These are phyloP conservation scores for Dryobotodes eremita DNA, from an alignment of 2,888 invertebrate species.

Conservation along the genomic window DNA sequence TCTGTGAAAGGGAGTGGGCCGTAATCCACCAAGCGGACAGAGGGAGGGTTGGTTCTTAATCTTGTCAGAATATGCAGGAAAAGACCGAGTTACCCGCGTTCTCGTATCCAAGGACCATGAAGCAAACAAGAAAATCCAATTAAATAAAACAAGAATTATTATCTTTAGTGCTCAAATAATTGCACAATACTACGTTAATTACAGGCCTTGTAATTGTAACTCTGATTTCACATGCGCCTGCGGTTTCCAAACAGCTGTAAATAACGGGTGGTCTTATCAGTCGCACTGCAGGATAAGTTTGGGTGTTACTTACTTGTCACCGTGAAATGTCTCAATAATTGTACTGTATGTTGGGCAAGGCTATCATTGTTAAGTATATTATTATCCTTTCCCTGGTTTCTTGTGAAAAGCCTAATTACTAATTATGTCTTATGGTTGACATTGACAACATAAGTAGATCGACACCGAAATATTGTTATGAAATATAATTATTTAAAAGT, in stretches of 20 bases:
- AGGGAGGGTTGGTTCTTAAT: no score
- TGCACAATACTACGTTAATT: conserved; percentile 49
- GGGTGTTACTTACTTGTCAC: conserved; percentile 18
- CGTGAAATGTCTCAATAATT: conserved; percentile 25
- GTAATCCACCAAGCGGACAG: neutral
- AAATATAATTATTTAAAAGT: neutral
- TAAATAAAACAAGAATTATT: conserved; percentile 37
- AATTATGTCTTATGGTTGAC: neutral
- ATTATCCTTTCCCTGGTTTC: neutral
- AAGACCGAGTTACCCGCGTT: neutral
- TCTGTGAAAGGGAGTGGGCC: neutral
- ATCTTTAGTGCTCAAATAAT: conserved; percentile 55
- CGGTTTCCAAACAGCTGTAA: conserved; percentile 53
- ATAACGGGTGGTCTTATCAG: conserved; percentile 50
- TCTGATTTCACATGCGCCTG: conserved; percentile 61
- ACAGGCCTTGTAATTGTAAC: conserved; percentile 51
- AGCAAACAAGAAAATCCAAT: conserved; percentile 23
- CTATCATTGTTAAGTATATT: neutral
- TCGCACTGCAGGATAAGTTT: conserved; percentile 39
- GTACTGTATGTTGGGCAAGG: conserved; percentile 38
- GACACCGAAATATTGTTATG: neutral
- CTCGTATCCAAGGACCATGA: neutral
- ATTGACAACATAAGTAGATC: neutral
- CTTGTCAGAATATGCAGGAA: neutral
- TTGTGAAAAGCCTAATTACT: neutral